Evolutionary conservation across 2,888 invertebrate genomes (phyloP), one percentile per base, ranked within the genome.

Genomic region (Didymodactylos carnosus): DNA sequence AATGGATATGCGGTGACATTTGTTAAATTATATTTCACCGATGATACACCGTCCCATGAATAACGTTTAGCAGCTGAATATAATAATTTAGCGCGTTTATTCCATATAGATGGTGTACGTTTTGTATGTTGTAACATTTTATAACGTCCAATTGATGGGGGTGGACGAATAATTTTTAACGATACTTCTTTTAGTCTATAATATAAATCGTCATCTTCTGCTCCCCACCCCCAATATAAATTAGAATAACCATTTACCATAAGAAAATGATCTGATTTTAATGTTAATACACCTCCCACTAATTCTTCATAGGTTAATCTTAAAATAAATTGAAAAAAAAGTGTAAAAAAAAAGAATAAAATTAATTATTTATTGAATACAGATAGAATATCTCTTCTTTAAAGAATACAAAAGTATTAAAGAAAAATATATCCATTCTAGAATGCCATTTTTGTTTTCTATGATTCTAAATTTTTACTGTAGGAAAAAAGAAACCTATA

Each of bases 101-200:
- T 78, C 77, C 78, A 78, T 19, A 81, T 78, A 8, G 79, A 77
- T 11, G 79, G 78, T 75, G 79, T 79, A 75, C 82, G 76, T 69
- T 80, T 80, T n/a, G 77, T 89, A 84, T 98, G 98, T 78, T 88
- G 88, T 77, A 97, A 86, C 97, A 97, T 97, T 77, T 90, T 91
- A 84, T 98, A 98, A 41, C 94, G 87, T 0, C 95, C 95, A 77
- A 97, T 89, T 76, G 90, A 90, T 78, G 90, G 87, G 71, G 93
- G 92, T 83, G 95, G 97, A 78, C 97, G 88, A 25, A 92, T 90
- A 82, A 98, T 91, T 83, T 91, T 91, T 77, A 91, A 88, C 77
- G 90, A 89, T 13, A 79, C 77, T 69, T 78, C 78, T 53, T 79
- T 77, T 39, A 82, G 78, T 75, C 82, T 81, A 77, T 79, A 80